A percentile compares a stretch with the other conserved stretches of the same genome.
phyloP scores from a whole-genome alignment of 2,113 vertebrate genomes.

The Monarcha castaneiventris region DNA sequence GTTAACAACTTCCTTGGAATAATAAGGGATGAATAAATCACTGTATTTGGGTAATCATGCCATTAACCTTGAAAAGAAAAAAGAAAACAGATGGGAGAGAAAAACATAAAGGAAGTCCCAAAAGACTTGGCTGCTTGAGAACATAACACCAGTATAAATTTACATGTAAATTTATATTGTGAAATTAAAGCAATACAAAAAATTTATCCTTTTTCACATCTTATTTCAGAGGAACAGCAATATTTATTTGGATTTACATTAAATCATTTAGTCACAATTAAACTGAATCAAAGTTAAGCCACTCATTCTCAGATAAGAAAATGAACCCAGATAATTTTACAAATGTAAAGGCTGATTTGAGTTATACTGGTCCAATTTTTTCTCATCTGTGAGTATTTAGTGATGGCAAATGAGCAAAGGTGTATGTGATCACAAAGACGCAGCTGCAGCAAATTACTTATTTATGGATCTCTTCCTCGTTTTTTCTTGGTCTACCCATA shows the following conservation, averaged over 20 bases:
- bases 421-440: neutral
- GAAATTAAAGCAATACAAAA: neutral
- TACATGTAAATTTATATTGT: neutral
- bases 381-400: neutral
- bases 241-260: neutral
- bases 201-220: neutral
- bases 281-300: neutral
- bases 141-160: neutral
- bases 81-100: conserved; percentile 6
- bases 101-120: neutral
- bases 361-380: neutral
- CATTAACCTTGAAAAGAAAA: conserved; percentile 18
- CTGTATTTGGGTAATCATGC: conserved; percentile 7
- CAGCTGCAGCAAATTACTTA: neutral
- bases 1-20: conserved; percentile 63
- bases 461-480: neutral
- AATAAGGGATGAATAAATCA: conserved; percentile 54
- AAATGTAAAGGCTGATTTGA: neutral
- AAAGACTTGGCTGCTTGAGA: conserved; percentile 14
- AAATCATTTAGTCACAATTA: neutral
- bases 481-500: neutral
- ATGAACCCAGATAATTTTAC: neutral
- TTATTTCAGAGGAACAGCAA: neutral
- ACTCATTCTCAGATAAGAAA: neutral
- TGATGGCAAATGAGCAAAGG: neutral